Percentiles rank a stretch among this genome's conserved stretches.
These are phyloP conservation scores for Teleiodes luculella DNA, from an alignment of 2,888 invertebrate genomes.

Conservation along the genomic window DNA sequence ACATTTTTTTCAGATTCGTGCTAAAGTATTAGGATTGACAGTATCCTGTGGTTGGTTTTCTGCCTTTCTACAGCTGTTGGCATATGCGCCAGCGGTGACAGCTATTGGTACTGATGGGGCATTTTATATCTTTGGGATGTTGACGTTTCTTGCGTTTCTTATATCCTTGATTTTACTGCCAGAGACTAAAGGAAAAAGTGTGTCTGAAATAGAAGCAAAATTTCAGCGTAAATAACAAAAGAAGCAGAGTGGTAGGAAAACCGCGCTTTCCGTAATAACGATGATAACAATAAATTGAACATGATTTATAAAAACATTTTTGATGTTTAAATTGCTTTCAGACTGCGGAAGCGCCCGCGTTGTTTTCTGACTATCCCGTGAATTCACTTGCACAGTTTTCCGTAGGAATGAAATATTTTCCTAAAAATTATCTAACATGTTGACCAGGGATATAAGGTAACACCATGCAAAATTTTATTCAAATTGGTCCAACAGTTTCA, in stretches of 20 bases:
- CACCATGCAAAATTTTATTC: too few relatives aligned
- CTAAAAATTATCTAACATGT: too few relatives aligned
- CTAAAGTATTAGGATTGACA: slow-evolving; percentile 50
- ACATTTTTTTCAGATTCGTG: slow-evolving; percentile 55
- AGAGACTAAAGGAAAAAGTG: slow-evolving; percentile 61
- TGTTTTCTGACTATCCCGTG: too few relatives aligned
- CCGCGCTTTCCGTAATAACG: too few relatives aligned
- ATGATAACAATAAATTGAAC: not conserved
- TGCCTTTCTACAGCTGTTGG: slow-evolving; percentile 38
- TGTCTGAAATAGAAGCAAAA: slow-evolving; percentile 45
- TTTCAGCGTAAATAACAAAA: not conserved
- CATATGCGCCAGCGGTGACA: slow-evolving; percentile 31
- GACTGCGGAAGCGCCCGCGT: too few relatives aligned
- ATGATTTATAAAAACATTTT: not conserved
- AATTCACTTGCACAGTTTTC: too few relatives aligned
- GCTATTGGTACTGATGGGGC: slow-evolving; percentile 41
- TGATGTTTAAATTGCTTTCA: not conserved
- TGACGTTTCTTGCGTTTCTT: slow-evolving; percentile 46
- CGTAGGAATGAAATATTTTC: too few relatives aligned
- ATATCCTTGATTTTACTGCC: slow-evolving; percentile 49
- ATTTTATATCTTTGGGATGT: slow-evolving; percentile 49
- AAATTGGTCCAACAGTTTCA: too few relatives aligned
- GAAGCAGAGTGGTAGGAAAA: not conserved
- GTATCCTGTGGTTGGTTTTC: slow-evolving; percentile 56
- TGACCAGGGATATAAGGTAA: too few relatives aligned